Evolutionary conservation across 2,113 vertebrate genomes (phyloP), one percentile per base, ranked within the genome.

Genomic region (Perca flavescens): DNA sequence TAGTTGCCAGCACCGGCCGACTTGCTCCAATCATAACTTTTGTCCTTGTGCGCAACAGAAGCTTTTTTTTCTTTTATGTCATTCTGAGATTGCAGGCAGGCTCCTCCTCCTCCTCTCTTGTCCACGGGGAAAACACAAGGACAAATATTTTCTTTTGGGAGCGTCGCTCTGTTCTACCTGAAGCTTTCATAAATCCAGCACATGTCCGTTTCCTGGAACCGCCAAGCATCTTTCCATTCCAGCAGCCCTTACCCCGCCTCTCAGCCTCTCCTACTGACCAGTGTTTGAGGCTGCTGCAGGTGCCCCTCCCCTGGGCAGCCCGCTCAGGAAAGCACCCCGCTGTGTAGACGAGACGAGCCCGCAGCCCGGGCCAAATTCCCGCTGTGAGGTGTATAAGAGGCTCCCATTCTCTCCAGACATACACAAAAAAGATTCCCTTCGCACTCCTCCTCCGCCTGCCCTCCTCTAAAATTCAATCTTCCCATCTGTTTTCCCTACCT

Each of bases 261-360:
- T 54, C 77, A 14, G 68, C 62, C 87, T 80, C 81, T 86, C 77
- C 82, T 90, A 77, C 86, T 89, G 79, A 86, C 89, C 94, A 94
- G 92, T 94, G 91, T 94, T 84, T 89, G 91, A 86, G 89, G 93
- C 93, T 76, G 89, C 86, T 92, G 94, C 95, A 96, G 95, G 95
- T 96, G 94, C 95, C 95, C 95, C 95, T 95, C 95, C 95, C 94
- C 89, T 95, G 95, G 94, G 94, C 94, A 90, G 92, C 82, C 94
- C 34, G 79, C 90, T 94, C 95, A 96, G 95, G 95, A 96, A 96
- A 95, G 92, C 90, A 87, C 91, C 95, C 94, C 73, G 90, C 94
- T 92, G 95, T 68, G 92, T 75, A 93, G 95, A 94, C 95, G 92
- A 95, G 95, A 96, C 95, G 93, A 92, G 93, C 92, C 95, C 91